Evolutionary conservation across 2,797 vertebrate genomes (phyloP), one percentile per base, ranked within the genome.

Genomic region (Enteromius viviparus): DNA sequence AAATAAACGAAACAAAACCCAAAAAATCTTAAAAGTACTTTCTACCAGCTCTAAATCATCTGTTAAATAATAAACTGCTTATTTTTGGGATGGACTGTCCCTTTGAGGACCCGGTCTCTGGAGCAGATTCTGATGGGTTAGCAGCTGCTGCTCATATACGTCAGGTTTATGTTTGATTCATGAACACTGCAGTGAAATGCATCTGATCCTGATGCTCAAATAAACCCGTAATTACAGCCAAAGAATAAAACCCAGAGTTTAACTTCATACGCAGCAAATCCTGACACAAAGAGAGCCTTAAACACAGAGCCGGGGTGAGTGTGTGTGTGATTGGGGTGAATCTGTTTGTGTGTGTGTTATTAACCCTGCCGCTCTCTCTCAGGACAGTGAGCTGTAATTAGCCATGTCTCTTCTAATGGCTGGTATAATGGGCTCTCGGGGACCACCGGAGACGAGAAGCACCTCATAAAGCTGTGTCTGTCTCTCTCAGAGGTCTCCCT

Each of bases 331-430:
- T 32, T 34, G 23, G 74, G n/a, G n/a, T 60, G 37, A 58, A 58
- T 26, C 19, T 17, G 17, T 37, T 34, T 62, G n/a, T 32, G 37
- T 74, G 42, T 72, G 79, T 40, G 40, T 81, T 49, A 64, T 81
- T 81, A 81, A 81, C 79, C 79, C 29, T 29, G 47, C 29, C 10
- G 70, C 7, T 78, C 7, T 78, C 11, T 78, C 66, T 71, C 64
- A 80, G 37, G 42, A 60, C 78, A 17, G 53, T 80, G 40, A 79
- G 49, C 1, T 58, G 66, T 70, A 80, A 80, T 80, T 70, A 70
- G 66, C 21, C 51, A 47, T 15, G 66, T 60, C 21, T 58, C 51
- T 58, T 55, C 21, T 45, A 70, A 72, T 51, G 15, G 26, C 26
- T 49, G 26, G 15, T 11, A 72, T 72, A 72, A 51, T 32, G 70